Conservation (phyloP, 92 coral and sea anemone genomes). For the Porites cylindrica region DNA sequence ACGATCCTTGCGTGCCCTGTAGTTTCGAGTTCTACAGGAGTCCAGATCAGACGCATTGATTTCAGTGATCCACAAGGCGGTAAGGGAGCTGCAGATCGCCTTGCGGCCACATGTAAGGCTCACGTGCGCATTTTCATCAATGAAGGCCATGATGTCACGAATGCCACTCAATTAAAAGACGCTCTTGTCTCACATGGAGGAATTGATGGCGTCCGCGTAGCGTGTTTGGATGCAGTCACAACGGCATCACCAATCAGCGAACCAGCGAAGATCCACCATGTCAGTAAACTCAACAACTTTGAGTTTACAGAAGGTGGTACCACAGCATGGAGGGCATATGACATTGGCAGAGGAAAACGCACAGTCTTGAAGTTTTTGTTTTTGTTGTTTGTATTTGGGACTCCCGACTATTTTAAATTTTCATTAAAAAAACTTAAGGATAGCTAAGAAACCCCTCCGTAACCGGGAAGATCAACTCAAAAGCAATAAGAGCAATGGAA, state of each 20-base stretch:
- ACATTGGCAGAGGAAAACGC: conserved; percentile 43
- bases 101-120: conserved; percentile 50
- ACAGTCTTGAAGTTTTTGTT: background rate
- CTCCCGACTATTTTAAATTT: background rate
- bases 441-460: too few relatives aligned
- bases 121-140: conserved; percentile 36
- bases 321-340: conserved; percentile 48
- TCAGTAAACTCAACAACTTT: background rate
- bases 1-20: conserved; percentile 6
- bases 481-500: background rate
- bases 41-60: background rate
- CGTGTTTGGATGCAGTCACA: conserved; percentile 1
- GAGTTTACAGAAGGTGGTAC: background rate
- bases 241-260: conserved; percentile 6
- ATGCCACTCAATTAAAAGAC: conserved; percentile 6
- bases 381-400: conserved; percentile 1
- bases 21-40: background rate
- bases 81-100: conserved; percentile 37
- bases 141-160: conserved; percentile 31
- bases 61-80: conserved; percentile 1
- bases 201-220: conserved; percentile 28
- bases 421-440: too few relatives aligned
- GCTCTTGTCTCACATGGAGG: conserved; percentile 45
- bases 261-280: conserved; percentile 1
- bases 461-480: background rate